Evolutionary conservation across 2,797 vertebrate genomes (phyloP), one percentile per base, ranked within the genome.

Genomic region (Sebastes hubbsi): DNA sequence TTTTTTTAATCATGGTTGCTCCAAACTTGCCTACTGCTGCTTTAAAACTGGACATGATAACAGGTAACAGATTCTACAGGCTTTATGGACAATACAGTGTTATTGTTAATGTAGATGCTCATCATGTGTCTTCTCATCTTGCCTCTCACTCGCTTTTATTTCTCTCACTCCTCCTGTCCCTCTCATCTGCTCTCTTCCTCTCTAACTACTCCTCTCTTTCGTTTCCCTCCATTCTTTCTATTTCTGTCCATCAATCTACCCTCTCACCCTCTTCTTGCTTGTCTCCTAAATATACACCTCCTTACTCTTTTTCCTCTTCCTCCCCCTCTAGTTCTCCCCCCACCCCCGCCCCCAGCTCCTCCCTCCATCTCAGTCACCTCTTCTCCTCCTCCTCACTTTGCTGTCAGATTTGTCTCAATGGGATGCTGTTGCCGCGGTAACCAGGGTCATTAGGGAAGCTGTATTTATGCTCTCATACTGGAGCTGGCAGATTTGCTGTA

Each of bases 371-470:
- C 61, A 11, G 1, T 70, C n/a, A 54, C 52, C 64, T 49, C 55
- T 4, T 70, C 75, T 69, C 72, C 34, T 75, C 65, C 38, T 75
- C 65, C 38, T 75, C 65, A 61, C 67, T 80, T 61, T 36, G 52
- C 88, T 86, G 80, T 82, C 86, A 88, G 83, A 93, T 88, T 88
- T 82, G 90, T 93, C 92, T 95, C 92, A 78, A 83, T 91, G 90
- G 92, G 90, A 93, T 90, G 91, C 87, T 82, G 93, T 95, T 95
- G 90, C 94, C 80, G 60, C 24, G 77, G 94, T 88, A 94, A 95
- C 95, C 80, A 42, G 42, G 89, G 88, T 92, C 91, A 94, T 95
- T 94, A 95, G 89, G 86, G 90, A 91, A 89, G 86, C 91, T 87
- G 87, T 91, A 94, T 88, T 94, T 85, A 91, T 88, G 90, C 87